phyloP scores from a whole-genome alignment of 23 tunicate genomes.

The Diplosoma virens region DNA sequence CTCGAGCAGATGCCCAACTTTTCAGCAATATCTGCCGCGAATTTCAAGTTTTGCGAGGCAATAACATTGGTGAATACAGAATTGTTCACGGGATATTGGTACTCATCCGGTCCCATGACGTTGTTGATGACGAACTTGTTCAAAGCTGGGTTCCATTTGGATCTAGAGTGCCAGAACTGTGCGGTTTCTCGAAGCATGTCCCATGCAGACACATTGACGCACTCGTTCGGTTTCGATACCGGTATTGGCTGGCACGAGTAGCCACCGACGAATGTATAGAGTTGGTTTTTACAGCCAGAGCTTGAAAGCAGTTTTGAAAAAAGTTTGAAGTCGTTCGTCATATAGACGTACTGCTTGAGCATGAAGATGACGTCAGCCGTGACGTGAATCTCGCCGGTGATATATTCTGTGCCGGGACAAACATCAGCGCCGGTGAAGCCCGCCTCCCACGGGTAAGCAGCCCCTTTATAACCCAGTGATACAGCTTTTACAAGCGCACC shows the following conservation, averaged over 20 bases:
- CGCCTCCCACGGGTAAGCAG: conserved; percentile 85
- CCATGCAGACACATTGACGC: conserved; percentile 40
- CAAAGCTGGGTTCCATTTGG: conserved; percentile 1
- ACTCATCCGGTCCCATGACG: conserved; percentile 96
- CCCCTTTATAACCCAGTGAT: conserved; percentile 43
- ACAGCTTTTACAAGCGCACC: conserved; percentile 56
- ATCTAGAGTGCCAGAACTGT: conserved; percentile 51
- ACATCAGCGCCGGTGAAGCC: conserved; percentile 83
- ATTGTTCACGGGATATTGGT: conserved; percentile 64
- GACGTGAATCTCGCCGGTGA: conserved; percentile 68
- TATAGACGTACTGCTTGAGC: conserved; percentile 60
- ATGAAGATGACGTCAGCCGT: conserved; percentile 74
- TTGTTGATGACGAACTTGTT: conserved; percentile 53
- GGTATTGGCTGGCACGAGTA: neutral
- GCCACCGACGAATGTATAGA: neutral
- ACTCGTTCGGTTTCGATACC: neutral
- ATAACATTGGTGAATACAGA: conserved; percentile 81
- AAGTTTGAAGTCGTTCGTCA: conserved; percentile 44
- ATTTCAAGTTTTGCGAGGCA: conserved; percentile 45
- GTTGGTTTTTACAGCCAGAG: neutral
- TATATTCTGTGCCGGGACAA: conserved; percentile 60
- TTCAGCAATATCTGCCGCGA: conserved; percentile 62
- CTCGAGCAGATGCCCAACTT: conserved; percentile 12
- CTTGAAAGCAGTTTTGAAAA: conserved; percentile 3
- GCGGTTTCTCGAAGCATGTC: conserved; percentile 75